Evolutionary conservation across 2,888 invertebrate species (phyloP).

Genomic region (Tenthredo notha): DNA sequence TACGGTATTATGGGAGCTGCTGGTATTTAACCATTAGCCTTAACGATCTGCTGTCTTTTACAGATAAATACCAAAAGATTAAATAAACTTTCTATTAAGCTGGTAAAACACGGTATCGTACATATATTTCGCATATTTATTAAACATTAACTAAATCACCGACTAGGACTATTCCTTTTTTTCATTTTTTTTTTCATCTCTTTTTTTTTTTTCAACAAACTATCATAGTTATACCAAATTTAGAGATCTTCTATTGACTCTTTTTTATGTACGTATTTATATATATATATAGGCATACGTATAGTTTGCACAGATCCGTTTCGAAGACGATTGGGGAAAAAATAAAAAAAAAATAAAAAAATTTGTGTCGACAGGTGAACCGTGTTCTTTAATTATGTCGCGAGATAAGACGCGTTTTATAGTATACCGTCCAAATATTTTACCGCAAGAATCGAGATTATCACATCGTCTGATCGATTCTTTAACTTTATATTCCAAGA

Average conservation of each 20-base stretch:
- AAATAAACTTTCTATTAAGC: slow-evolving; percentile 46
- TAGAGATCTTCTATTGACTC: neutral
- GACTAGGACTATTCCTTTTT: neutral
- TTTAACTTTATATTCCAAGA: neutral
- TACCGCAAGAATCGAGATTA: neutral
- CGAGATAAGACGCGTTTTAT: neutral
- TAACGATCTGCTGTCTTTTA: slow-evolving; percentile 59
- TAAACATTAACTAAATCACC: neutral
- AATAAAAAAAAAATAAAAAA: neutral
- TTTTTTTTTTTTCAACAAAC: neutral
- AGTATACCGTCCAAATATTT: neutral
- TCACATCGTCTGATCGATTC: slow-evolving; percentile 25
- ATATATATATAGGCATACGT: neutral
- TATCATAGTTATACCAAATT: neutral
- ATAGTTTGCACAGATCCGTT: neutral
- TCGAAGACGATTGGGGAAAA: neutral
- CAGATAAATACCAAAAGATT: slow-evolving; percentile 56
- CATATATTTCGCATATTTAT: neutral
- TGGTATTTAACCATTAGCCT: slow-evolving; percentile 60
- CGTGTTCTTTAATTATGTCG: slow-evolving; percentile 14
- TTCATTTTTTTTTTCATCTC: neutral
- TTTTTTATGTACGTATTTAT: neutral
- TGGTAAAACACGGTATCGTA: neutral
- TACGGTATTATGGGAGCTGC: neutral
- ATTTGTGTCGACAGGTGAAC: neutral